A percentile compares a stretch with the other conserved stretches of the same genome.
Conservation (phyloP, 2,797 vertebrate genomes). For the Hypotaenidia okinawae region DNA sequence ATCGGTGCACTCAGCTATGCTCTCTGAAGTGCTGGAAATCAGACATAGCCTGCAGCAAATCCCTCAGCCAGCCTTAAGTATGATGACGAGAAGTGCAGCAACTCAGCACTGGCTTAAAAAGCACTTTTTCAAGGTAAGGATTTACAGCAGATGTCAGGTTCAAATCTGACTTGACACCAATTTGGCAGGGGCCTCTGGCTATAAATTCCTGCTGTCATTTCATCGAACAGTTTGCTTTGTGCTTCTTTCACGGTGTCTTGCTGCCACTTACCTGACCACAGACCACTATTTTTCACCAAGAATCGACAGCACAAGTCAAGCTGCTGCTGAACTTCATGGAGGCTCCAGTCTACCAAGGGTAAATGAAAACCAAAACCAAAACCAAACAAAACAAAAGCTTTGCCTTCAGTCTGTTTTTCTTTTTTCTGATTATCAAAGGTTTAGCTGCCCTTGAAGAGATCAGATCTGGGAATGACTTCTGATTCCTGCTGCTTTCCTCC, state of each 20-base stretch:
- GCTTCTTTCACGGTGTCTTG: background rate
- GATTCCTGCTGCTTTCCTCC: background rate
- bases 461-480: background rate
- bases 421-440: background rate
- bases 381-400: background rate
- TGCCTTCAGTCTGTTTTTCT: background rate
- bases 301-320: background rate
- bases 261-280: background rate
- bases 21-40: constrained; percentile 8
- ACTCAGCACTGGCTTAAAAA: background rate
- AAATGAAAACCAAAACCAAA: background rate
- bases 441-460: background rate
- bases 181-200: constrained; percentile 40
- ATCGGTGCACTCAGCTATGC: background rate
- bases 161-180: constrained; percentile 42
- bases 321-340: background rate
- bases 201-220: constrained; percentile 41
- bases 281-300: background rate
- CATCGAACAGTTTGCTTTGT: constrained; percentile 10
- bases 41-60: constrained; percentile 50
- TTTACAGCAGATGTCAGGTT: constrained; percentile 32
- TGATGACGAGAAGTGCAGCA: background rate
- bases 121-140: constrained; percentile 22
- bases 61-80: background rate
- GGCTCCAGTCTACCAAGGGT: background rate